Base-by-base conservation (phyloP, 2,113 vertebrate genomes). In the Leptobrachium ailaonicum region DNA sequence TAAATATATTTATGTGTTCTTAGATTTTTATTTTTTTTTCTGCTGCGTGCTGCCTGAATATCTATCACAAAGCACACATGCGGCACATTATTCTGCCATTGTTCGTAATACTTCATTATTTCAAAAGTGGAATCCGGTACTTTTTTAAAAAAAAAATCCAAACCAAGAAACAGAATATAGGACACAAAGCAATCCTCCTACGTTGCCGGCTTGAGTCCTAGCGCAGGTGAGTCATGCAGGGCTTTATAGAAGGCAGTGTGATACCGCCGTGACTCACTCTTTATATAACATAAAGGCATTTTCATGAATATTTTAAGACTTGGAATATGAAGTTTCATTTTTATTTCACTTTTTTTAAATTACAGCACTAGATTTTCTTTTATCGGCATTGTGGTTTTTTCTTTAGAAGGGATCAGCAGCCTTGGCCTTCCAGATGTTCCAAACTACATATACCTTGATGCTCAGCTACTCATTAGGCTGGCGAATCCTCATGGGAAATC, bases 161-260 rank as follows among this genome's bases (percentile, higher is more conserved):
- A 5, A 50, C 47, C 4, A 50, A 50, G 1, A 50, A 5, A 50
- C 8, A 32, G 20, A 32, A 32, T 32, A 32, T 32, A 32, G 32
- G 53, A 67, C 41, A 67, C 74, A 76, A 76, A 76, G 74, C 41
- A 60, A 71, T 63, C 76, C 76, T 40, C 76, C 76, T 68, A 78
- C 76, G 41, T 20, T 50, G 67, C 41, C 76, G 60, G 76, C 76
- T 14, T 78, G 68, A 63, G 63, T 12, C 76, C 2, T 2, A 41
- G 54, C 32, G n/a, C 68, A 63, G 68, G 76, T 78, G 76, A 78
- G 68, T 78, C 76, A 78, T 77, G 43, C 50, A 8, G 53, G 7
- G 11, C 13, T 58, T 64, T 63, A 47, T 50, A 71, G 67, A 60
- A 77, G 45, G 53, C 62, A 4, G 47, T 50, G 47, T 50, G 47